phyloP scores from a whole-genome alignment of 2,888 invertebrate genomes.

The Acronicta aceris region DNA sequence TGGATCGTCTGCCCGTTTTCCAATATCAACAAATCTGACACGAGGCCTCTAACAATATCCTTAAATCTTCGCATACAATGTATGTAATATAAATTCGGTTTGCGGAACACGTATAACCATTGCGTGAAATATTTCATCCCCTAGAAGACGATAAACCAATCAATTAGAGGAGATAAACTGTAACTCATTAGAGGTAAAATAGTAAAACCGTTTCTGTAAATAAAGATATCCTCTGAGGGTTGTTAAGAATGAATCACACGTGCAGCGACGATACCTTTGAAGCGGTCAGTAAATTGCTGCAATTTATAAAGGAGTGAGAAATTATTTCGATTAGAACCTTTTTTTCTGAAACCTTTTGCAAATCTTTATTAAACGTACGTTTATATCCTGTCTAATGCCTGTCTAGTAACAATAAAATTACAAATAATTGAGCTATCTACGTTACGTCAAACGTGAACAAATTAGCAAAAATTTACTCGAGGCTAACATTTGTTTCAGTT shows the following conservation, averaged over 20 bases:
- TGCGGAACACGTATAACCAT: conserved; percentile 2
- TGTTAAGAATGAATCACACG: conserved; percentile 25
- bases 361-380: no score
- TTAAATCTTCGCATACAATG: no score
- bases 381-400: no score
- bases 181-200: conserved; percentile 38
- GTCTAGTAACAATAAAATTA: no score
- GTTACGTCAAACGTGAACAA: no score
- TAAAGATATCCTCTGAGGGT: conserved; percentile 44
- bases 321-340: conserved; percentile 1
- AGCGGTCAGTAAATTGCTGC: conserved; percentile 17
- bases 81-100: background rate
- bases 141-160: conserved; percentile 24
- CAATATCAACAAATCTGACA: no score
- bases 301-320: conserved; percentile 23
- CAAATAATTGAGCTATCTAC: no score
- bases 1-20: no score
- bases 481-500: no score
- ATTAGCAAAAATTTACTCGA: no score
- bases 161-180: conserved; percentile 28
- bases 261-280: conserved; percentile 3
- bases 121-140: background rate
- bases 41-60: no score
- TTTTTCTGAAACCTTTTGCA: background rate
- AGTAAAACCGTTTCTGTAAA: conserved; percentile 27